Base-by-base conservation (phyloP, 2,797 vertebrate genomes). In the Perdix hodgsoniae region DNA sequence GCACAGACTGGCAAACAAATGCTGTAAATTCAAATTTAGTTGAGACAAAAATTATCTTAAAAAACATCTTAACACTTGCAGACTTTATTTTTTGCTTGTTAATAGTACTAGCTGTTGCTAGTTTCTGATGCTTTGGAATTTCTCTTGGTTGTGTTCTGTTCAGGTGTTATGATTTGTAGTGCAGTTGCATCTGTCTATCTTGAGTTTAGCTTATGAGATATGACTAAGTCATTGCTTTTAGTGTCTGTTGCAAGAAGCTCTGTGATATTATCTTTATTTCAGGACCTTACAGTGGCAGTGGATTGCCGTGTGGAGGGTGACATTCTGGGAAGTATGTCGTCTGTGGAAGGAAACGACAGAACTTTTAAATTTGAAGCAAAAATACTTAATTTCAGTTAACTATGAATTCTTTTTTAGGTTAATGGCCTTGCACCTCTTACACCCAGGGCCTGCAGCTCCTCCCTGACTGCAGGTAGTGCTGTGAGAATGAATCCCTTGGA, bases 111-210 rank as follows among this genome's bases (percentile, higher is more conserved):
- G 60, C 37, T 3, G 3, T 27, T 82, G 39, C n/a, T n/a, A 47
- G 22, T 79, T 94, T 64, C 57, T 88, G 49, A 61, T 93, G 57
- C 74, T 84, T 86, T 60, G 64, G 77, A 44, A 40, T 92, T 93
- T 87, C n/a, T 61, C 9, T 60, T 67, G 18, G 16, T 88, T 61
- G 26, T 69, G 88, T 92, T 82, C 52, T 83, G 18, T 80, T 67
- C 18, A 59, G 76, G 49, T 84, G 23, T 83, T 84, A 60, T 7
- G 23, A 83, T 80, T 61, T 65, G 23, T 39, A 12, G 74, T 89
- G 45, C 29, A 77, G 72, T 83, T 83, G 65, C 44, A 63, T 74
- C 65, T 10, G 33, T 61, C 2, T 33, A 40, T 79, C 40, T 85
- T 92, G 22, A 52, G 1, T 80, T 91, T 75, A 85, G 26, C 29